Evolutionary conservation across 2,888 invertebrate species (phyloP), one percentile per base, ranked within the genome.

Genomic region (Acanthococcus lagerstroemiae): DNA sequence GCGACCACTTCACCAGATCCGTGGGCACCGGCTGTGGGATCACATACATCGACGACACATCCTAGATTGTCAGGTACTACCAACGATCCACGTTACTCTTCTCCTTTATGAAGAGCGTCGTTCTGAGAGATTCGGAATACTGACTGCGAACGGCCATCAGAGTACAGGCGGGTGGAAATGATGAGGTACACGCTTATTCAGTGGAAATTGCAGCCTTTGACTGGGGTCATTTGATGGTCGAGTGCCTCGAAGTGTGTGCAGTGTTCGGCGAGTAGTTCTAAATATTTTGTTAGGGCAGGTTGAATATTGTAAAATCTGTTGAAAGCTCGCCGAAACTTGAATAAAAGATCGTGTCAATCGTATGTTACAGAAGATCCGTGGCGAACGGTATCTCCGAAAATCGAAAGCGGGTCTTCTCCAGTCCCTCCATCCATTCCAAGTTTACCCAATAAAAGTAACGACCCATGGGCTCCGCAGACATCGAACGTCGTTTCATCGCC

Each of bases 401-500:
- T 30, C n/a, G 61, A 61, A 19, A 73, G 76, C 6, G 69, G 72
- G 72, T 67, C 73, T 72, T 60, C 70, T 70, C 56, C 69, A 70
- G 37, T 71, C 71, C 58, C 73, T 73, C 58, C 73, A 25, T 70
- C 76, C 57, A 22, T 30, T 4, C 73, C 72, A n/a, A 73, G 73
- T 27, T 71, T 72, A 15, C 75, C 75, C 55, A 9, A n/a, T 15
- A 55, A 56, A 48, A 46, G 25, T 50, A 46, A n/a, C 15, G 81
- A 82, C 73, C 82, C 82, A 5, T 82, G 82, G 82, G 79, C 80
- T 26, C 78, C 78, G 1, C 60, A 67, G 15, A 58, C 68, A 4
- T 71, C 71, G 19, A 66, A 70, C 67, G 69, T 68, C 55, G 17
- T 15, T 12, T 3, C 24, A 7, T 26, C 56, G 6, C 17, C 56